A percentile compares a stretch with the other conserved stretches of the same genome.
phyloP scores from a whole-genome alignment of 1,140 invertebrate species.

The Philotrypesis tridentata region DNA sequence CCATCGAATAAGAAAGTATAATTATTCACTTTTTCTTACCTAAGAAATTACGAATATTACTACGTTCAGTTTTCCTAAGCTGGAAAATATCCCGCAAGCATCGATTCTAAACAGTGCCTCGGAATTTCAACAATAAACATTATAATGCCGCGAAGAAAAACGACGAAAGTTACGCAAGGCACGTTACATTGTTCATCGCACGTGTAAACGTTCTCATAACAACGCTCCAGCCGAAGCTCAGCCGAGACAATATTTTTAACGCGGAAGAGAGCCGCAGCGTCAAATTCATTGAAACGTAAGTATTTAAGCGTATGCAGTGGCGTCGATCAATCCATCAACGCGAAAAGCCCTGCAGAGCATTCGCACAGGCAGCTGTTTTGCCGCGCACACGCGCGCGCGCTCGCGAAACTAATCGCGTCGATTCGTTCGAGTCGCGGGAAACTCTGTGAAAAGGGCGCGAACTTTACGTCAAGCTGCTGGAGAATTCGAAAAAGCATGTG shows the following conservation, averaged over 20 bases:
- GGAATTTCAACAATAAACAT: background rate
- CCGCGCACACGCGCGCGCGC: background rate
- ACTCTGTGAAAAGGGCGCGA: background rate
- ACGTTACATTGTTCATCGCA: background rate
- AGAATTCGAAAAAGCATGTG: too few species aligned
- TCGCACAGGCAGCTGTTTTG: background rate
- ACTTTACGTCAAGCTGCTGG: conserved; percentile 29
- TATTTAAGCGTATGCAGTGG: background rate
- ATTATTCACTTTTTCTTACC: background rate
- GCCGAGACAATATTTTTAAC: background rate
- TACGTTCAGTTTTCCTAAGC: background rate
- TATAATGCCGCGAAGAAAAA: background rate
- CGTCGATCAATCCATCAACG: background rate
- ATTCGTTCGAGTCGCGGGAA: background rate
- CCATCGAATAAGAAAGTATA: background rate
- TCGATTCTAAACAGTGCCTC: background rate
- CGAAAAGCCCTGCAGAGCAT: background rate
- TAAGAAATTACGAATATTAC: background rate
- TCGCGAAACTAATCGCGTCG: conserved; percentile 1
- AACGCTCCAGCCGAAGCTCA: background rate
- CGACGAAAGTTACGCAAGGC: background rate
- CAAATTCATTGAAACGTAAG: background rate
- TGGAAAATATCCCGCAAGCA: background rate
- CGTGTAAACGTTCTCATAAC: background rate
- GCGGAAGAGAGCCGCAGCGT: background rate